Base-by-base conservation (phyloP, 2,888 invertebrate genomes). In the Chironomus riparius region DNA sequence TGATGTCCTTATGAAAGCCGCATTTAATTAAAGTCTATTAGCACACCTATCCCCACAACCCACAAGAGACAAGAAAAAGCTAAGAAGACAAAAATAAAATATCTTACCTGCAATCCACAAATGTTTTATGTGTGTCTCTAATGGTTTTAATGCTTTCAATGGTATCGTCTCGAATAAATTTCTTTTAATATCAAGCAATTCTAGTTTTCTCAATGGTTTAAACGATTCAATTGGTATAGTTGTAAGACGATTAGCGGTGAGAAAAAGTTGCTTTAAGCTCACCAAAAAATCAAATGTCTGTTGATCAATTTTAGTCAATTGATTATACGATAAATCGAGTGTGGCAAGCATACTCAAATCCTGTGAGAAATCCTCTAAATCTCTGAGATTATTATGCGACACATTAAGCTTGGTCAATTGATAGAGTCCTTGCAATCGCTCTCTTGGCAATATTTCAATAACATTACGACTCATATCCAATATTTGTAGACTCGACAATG, bases 81-180 rank as follows among this genome's bases (percentile, higher is more conserved):
- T 38, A 38, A 38, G 38, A 38, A 38, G 38, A 38, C 38, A 38
- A 38, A 28, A 28, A 38, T 10, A 7, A 10, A 38, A 38, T 7
- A 68, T 82, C 87, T 87, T 86, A 95, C 95, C 95, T 88, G 94
- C 92, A 75, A 93, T 89, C 78, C 89, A 86, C 47, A 95, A 85
- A 76, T 88, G 90, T 79, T 91, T 88, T 77, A 95, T 89, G 84
- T 94, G 92, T 1, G 93, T 92, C 84, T 95, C 95, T 77, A 95
- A 84, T 12, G 92, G 89, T 76, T 87, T 86, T 78, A 95, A 87
- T 38, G 94, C 90, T 80, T 91, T 92, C 79, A 93, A 85, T 22
- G 92, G 93, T 79, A 94, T 87, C 79, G 89, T 88, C 83, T 92
- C 92, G 79, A 95, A 88, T 82, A 92, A 92, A 83, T 97, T 97